Conservation (phyloP, 2,113 vertebrate species). For the Salvelinus alpinus region DNA sequence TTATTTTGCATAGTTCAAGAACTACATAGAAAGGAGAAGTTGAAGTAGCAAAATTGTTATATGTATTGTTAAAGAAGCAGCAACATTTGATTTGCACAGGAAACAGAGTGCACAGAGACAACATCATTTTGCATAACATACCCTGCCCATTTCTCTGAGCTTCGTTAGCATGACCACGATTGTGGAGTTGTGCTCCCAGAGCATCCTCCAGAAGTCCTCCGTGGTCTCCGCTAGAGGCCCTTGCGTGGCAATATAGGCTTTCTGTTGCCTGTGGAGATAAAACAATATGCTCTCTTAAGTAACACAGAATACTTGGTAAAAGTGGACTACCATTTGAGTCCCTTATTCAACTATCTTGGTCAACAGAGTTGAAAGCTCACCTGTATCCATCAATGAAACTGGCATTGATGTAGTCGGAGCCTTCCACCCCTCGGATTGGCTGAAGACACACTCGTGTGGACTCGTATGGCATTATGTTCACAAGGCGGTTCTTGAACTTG, state of each 20-base stretch:
- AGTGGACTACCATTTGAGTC: background rate
- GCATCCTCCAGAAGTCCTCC: slow-evolving; percentile 99
- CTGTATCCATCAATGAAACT: slow-evolving; percentile 99
- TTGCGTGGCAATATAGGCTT: slow-evolving; percentile 97
- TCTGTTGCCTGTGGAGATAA: slow-evolving; percentile 83
- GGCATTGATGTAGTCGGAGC: slow-evolving; percentile 98
- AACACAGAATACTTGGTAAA: background rate
- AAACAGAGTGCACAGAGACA: background rate
- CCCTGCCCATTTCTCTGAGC: slow-evolving; percentile 97
- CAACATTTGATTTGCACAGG: background rate
- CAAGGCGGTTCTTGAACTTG: slow-evolving; percentile 99
- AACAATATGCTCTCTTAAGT: slow-evolving; percentile 5
- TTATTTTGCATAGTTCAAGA: background rate
- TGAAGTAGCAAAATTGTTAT: background rate
- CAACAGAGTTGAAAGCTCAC: slow-evolving; percentile 63
- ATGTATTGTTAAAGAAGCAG: background rate
- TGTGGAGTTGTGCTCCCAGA: slow-evolving; percentile 99
- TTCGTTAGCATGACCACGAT: slow-evolving; percentile 99
- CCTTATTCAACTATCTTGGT: background rate
- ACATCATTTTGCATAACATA: slow-evolving; percentile 49
- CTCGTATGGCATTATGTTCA: slow-evolving; percentile 99
- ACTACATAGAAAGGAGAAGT: background rate
- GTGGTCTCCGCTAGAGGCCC: slow-evolving; percentile 98
- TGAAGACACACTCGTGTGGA: slow-evolving; percentile 96
- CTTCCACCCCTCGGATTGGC: slow-evolving; percentile 96